Percentiles rank a stretch among this genome's conserved stretches.
Conservation (phyloP, 1,140 invertebrate species). For the Nephila pilipes region DNA sequence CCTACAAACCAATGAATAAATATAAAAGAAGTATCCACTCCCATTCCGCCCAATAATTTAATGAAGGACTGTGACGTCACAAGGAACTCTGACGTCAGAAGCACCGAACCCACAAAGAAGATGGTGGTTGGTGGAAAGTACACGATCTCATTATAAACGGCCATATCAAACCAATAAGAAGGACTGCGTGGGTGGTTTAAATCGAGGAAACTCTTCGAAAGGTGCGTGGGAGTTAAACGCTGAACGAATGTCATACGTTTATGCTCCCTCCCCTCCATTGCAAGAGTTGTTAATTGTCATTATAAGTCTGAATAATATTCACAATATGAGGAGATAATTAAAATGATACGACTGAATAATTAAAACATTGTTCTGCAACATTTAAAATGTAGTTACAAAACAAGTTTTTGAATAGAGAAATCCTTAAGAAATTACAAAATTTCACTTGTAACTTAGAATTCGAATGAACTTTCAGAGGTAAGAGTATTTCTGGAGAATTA, state of each 20-base stretch:
- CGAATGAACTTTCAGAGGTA: not conserved
- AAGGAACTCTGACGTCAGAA: constrained; percentile 6
- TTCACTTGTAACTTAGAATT: not conserved
- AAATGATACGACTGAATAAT: not conserved
- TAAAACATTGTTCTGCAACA: no score
- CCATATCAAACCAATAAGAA: constrained; percentile 1
- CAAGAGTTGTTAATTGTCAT: not conserved
- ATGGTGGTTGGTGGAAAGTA: constrained; percentile 13
- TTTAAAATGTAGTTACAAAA: not conserved
- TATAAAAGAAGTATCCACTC: not conserved
- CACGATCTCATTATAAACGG: not conserved
- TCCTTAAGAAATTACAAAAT: not conserved
- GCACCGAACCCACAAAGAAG: not conserved
- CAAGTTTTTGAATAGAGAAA: not conserved
- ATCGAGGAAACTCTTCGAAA: not conserved
- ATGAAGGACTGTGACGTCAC: not conserved
- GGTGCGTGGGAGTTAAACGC: not conserved
- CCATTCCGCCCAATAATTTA: not conserved
- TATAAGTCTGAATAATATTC: not conserved
- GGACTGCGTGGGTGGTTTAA: not conserved
- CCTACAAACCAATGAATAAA: no score
- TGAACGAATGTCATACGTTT: not conserved
- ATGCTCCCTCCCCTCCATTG: not conserved
- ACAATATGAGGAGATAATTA: not conserved
- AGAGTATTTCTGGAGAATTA: not conserved